Base-by-base conservation (phyloP, 2,797 vertebrate genomes). In the Myoxocephalus aenaeus region DNA sequence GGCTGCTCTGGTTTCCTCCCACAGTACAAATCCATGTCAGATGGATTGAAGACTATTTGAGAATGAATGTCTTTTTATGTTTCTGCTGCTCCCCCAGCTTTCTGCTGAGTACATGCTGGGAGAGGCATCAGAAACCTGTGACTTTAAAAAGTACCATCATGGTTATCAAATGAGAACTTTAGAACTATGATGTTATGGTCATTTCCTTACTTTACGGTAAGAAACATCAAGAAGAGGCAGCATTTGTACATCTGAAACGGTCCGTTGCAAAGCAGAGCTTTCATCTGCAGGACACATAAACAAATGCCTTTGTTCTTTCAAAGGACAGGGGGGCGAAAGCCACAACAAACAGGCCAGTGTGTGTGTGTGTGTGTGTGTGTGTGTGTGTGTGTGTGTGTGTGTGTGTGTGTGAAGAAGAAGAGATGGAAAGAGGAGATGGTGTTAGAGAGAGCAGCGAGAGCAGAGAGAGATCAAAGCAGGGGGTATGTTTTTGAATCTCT, bases 221-320 rank as follows among this genome's bases (percentile, higher is more conserved):
- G 75, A 70, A 61, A 64, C 38, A 70, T 34, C 7, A 27, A 40
- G 53, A 40, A 50, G 56, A 44, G 22, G 64, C 46, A 29, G 70
- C 75, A 65, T 85, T 69, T 85, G 80, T 81, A 88, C 80, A 84
- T 78, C 75, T 89, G 88, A 90, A 79, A 80, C 54, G 81, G 69
- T 69, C 78, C 40, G 59, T 85, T 77, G 81, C 87, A 76, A 83
- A 77, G 82, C 84, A 25, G 42, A 67, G 85, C 93, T 93, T 93
- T 94, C 86, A 93, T 94, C 92, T 90, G 65, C 75, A 36, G 80
- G 68, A 77, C 88, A 75, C 83, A 85, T 67, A 82, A 83, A 88
- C 86, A 91, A 89, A 90, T 83, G 85, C 63, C 85, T 93, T 94
- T 94, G 93, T 94, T 92, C 85, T 70, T 85, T 88, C 79, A 88